Evolutionary conservation across 2,888 invertebrate genomes (phyloP), one percentile per base, ranked within the genome.

Genomic region (Serrognathus titanus): DNA sequence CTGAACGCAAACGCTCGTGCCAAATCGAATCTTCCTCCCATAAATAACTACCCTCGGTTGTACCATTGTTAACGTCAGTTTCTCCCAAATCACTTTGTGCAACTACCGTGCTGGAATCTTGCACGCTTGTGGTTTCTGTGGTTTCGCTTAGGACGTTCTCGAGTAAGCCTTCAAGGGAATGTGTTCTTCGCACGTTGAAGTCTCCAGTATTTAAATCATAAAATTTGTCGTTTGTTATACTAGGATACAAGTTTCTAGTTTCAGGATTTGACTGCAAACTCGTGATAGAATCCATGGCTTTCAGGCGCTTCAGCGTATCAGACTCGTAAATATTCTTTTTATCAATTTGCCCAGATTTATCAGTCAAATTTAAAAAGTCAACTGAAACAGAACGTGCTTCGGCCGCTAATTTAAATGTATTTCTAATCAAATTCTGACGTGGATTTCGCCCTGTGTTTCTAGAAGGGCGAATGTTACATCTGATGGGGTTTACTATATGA

Each of bases 1-100:
- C 90, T 60, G 88, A 82, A 59, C 92, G 81, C 49, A 92, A 78
- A 69, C 89, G 89, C 69, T 92, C 92, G 54, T 88, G 81, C 92
- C 92, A 92, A 35, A 91, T 78, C 6, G 84, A 79, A 76, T 92
- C 92, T 76, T 92, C 90, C 70, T 91, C 92, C 91, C 91, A 92
- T 39, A 89, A 82, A 72, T 88, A 86, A 68, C 88, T 88, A 48
- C 87, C 88, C 69, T 83, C 83, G 4, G 51, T 57, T 36, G 58
- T 60, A 47, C 48, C 56, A 40, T 35, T 12, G 16, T 37, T 50
- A 39, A 53, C 41, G 9, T 51, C 51, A 35, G 40, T 50, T 50
- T 53, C 53, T 7, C 24, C 24, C 4, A 31, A 31, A 37, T 57
- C 50, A 35, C 58, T 54, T 51, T 52, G 31, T 31, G 39, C 10